Evolutionary conservation across 2,113 vertebrate genomes (phyloP), one percentile per base, ranked within the genome.

Genomic region (Chloebia gouldiae): DNA sequence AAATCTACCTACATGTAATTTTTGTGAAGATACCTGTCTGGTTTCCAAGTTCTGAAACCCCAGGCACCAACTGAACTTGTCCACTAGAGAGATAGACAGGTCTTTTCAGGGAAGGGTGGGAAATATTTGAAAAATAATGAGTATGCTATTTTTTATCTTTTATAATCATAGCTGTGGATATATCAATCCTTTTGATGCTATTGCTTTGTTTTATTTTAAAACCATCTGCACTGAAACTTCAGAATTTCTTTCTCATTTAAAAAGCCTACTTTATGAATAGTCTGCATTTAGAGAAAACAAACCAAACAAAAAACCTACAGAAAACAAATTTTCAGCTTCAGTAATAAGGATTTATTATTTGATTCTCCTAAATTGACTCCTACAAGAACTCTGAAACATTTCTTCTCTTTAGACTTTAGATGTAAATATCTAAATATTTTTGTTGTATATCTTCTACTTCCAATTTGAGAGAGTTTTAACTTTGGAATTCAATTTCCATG

Each of bases 101-200:
- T 7, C 4, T 61, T 83, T 51, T 57, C 53, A 14, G 14, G 3
- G 3, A 17, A 7, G 4, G 2, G 1, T 4, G 2, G 1, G 2
- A 7, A 64, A 31, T 1, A 13, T 44, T 24, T 45, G 6, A 59
- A 69, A 60, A 59, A 49, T 33, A 64, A 8, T 30, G 27, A 69
- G 3, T 8, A 30, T 30, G 6, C 1, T 56, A 1, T 4, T 86
- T 86, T 73, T 2, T 39, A 23, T 35, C 11, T 66, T 66, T 59
- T 40, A 20, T 45, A 39, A 40, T 1, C 8, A 7, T 71, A 20
- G 15, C 4, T 71, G 66, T 80, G 10, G 4, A 23, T 59, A 21
- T 23, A 21, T 47, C 1, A 51, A 15, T 47, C 4, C 37, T 79
- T 76, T 83, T 63, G 8, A 44, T 27, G 19, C 1, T 35, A 8